Base-by-base conservation (phyloP, 2,888 invertebrate genomes). In the Agonopterix arenella region DNA sequence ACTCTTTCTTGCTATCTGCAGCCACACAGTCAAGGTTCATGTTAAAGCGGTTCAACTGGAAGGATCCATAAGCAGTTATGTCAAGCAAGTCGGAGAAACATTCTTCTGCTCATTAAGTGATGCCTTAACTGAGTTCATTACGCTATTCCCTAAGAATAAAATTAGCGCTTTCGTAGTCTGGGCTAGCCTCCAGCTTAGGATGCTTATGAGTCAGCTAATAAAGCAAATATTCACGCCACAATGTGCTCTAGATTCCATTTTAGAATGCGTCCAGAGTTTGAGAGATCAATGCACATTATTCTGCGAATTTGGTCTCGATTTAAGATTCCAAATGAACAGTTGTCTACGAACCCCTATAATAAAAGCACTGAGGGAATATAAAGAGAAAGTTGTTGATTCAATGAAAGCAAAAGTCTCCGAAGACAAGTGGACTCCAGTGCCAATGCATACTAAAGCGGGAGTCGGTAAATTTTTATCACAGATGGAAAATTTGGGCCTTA, bases 181-280 rank as follows among this genome's bases (percentile, higher is more conserved):
- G 98, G 94, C 96, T 58, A 96, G 96, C 68, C 91, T 93, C 58
- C 96, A 97, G 83, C 84, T 96, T 51, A 93, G 93, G 64, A 91
- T 94, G 64, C 92, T 97, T 68, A 94, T 94, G 62, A 93, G 93
- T 60, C 95, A 96, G 81, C 91, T 96, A 63, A 93, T 95, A 48
- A 95, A 96, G 68, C 96, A 98, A 80, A 94, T 98, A 46, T 96
- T 98, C 71, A 94, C 95, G 60, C 96, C 97, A 5, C 97, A 98
- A 80, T 94, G 96, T 49, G 93, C 95, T 8, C 83, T 98, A 64
- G 94, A 95, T 56, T 93, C 94, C 1, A 92, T 98, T 49, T 93
- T 97, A 5, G 96, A 96, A 72, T 97, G 97, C 80, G 94, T 98
- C 36, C 92, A 93, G 54, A 92, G 95, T 66, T 93, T 97, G 28